phyloP scores from a whole-genome alignment of 2,888 invertebrate genomes.

The Hypomecis punctinalis region DNA sequence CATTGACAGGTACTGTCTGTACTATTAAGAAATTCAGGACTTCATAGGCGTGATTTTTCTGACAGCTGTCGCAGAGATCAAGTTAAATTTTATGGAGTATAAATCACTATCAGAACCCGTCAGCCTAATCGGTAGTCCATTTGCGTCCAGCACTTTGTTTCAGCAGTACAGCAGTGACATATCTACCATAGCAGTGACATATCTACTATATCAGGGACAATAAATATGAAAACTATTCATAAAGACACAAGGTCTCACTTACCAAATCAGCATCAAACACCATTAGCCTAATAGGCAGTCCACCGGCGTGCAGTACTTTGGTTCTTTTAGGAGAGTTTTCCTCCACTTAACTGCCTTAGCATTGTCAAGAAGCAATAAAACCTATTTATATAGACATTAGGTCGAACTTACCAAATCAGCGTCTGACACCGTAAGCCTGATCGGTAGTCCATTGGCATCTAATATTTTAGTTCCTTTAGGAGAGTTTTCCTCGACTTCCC shows the following conservation, averaged over 20 bases:
- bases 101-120: too few relatives aligned
- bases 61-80: too few relatives aligned
- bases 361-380: neutral
- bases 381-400: neutral
- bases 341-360: slow-evolving; percentile 89
- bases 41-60: too few relatives aligned
- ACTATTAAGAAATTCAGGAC: too few relatives aligned
- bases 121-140: slow-evolving; percentile 45
- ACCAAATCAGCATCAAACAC: slow-evolving; percentile 95
- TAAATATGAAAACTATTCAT: too few relatives aligned
- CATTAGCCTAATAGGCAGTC: slow-evolving; percentile 88
- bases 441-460: slow-evolving; percentile 87
- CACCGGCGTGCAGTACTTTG: slow-evolving; percentile 87
- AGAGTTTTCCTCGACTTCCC: slow-evolving; percentile 94
- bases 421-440: slow-evolving; percentile 91
- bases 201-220: too few relatives aligned
- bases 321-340: slow-evolving; percentile 95
- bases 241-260: too few relatives aligned
- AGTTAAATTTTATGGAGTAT: too few relatives aligned
- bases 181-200: too few relatives aligned
- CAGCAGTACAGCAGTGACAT: too few relatives aligned
- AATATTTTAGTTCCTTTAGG: slow-evolving; percentile 92
- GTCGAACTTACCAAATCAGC: slow-evolving; percentile 90
- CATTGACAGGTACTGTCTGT: too few relatives aligned
- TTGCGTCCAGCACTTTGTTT: too few relatives aligned